Evolutionary conservation across 2,113 vertebrate species (phyloP), one percentile per base, ranked within the genome.

Genomic region (Aegithalos caudatus): DNA sequence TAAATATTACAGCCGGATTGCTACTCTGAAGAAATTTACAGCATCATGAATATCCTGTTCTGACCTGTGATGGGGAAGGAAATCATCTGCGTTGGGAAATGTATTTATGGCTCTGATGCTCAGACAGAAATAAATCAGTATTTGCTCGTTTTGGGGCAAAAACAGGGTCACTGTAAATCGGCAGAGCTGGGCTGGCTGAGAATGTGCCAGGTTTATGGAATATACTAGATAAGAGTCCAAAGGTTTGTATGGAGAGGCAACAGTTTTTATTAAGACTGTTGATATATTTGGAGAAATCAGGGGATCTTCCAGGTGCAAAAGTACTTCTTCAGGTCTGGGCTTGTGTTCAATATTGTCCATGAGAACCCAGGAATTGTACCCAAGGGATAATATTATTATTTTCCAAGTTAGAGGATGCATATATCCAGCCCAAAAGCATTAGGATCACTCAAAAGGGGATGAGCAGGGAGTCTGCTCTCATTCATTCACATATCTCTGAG

Each of bases 121-220:
- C 51, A 48, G 94, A 81, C 92, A 80, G 76, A 65, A 88, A 90
- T 94, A 94, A 95, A 95, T 90, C 85, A 78, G 86, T 50, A 25
- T 84, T 79, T 72, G 64, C 45, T 88, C 1, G 1, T 73, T 51
- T 58, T 54, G 90, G 92, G 90, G 72, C 86, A 82, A 72, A 92
- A 19, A 37, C 8, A 7, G 4, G 6, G 72, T 40, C 38, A 25
- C 66, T 17, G 2, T 73, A 86, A 85, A 94, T 57, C 6, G 5
- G 51, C 48, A 69, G 62, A 86, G 78, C 58, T 45, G 70, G 44
- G 33, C 12, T 6, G 37, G 77, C 81, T 56, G 65, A 87, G 89
- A 67, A 91, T 19, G 45, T 19, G 35, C 69, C 11, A 2, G 10
- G 29, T 56, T 67, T 84, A 48, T 79, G 87, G 35, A 89, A 85